Base-by-base conservation (phyloP, 2,888 invertebrate genomes). In the Euzetes globulus region DNA sequence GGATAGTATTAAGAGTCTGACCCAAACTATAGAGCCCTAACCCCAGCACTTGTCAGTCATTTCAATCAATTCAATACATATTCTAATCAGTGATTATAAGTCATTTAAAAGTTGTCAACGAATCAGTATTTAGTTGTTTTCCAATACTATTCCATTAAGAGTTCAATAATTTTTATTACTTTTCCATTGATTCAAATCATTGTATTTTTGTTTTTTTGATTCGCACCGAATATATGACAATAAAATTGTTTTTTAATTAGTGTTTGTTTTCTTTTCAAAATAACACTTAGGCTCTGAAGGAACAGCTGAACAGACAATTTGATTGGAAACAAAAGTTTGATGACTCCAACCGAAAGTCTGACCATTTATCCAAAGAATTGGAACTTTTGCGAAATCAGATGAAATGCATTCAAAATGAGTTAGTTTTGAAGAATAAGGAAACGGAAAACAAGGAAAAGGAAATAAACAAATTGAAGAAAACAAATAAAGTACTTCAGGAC, bases 191-290 rank as follows among this genome's bases (percentile, higher is more conserved):
- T 50, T 50, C 3, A 17, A 50, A 7, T n/a, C n/a, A 17, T 50
- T 50, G 50, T 50, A 50, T 50, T 22, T 19, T 13, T 58, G n/a
- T 68, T 68, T 41, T 13, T 68, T 4, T 68, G 19, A 19, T n/a
- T 65, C 19, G n/a, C 15, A 19, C 9, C 22, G 5, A 4, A 68
- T 19, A 37, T 65, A 68, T 68, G 41, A 45, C 68, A 68, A 68
- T 68, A 68, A 68, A 68, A 68, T 1, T 68, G 37, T 33, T 63
- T 63, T 63, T n/a, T 33, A 63, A 45, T n/a, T 45, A 45, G 45
- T 45, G 45, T 22, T 45, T 65, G 19, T 68, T 1, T 41, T 25
- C 6, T 55, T 55, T 52, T 2, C 9, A n/a, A 9, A 19, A 37
- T 7, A 19, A 45, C 25, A 45, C 37, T 33, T 68, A 68, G 68